A percentile compares a stretch with the other conserved stretches of the same genome.
Evolutionary conservation across 2,888 invertebrate species (phyloP).

Genomic region (Neuroscelio doddi): DNA sequence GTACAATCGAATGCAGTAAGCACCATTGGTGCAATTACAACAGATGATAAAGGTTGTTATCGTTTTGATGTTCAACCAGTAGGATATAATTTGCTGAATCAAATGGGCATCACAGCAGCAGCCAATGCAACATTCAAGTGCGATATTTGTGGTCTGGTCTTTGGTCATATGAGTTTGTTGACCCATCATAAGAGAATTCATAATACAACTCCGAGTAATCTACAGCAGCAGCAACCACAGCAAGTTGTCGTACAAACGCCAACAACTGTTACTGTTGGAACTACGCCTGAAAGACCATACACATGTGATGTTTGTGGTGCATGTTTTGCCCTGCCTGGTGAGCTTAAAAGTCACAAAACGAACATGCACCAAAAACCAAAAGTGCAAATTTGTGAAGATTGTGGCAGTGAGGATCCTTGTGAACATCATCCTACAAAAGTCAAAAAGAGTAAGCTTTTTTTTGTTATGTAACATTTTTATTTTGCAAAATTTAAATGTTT

Average conservation of each 20-base stretch:
- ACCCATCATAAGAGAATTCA: constrained; percentile 91
- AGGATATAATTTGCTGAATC: constrained; percentile 88
- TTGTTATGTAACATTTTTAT: background rate
- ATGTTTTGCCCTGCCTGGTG: constrained; percentile 72
- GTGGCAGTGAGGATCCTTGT: constrained; percentile 70
- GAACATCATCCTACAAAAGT: constrained; percentile 71
- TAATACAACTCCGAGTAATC: constrained; percentile 72
- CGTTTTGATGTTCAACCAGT: constrained; percentile 73
- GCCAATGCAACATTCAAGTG: constrained; percentile 90
- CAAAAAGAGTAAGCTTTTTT: constrained; percentile 65
- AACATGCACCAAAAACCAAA: constrained; percentile 71
- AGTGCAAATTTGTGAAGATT: constrained; percentile 69
- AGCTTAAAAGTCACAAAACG: constrained; percentile 73
- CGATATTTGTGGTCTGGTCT: constrained; percentile 90
- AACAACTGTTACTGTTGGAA: constrained; percentile 70
- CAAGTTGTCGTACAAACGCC: constrained; percentile 72
- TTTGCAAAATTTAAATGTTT: background rate
- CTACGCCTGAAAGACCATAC: constrained; percentile 70
- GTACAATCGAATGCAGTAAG: constrained; percentile 71
- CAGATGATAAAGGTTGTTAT: constrained; percentile 73
- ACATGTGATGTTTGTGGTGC: constrained; percentile 73
- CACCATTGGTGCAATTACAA: constrained; percentile 70
- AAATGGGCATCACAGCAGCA: constrained; percentile 83
- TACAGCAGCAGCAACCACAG: constrained; percentile 67
- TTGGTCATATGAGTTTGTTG: constrained; percentile 85